phyloP scores from a whole-genome alignment of 2,113 vertebrate species.

The Rhinolophus ferrumequinum region DNA sequence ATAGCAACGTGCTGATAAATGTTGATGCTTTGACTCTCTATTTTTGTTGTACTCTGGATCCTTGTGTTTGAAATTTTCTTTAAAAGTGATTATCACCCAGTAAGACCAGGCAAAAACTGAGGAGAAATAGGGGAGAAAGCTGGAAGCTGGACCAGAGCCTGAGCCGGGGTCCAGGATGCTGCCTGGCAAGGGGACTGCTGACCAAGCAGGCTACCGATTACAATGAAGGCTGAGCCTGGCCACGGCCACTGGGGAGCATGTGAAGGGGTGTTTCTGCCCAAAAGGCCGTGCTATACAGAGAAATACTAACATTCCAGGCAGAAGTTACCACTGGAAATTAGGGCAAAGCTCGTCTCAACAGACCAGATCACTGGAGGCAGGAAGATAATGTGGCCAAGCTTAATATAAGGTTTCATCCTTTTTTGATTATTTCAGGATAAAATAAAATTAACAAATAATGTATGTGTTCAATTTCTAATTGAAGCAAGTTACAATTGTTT shows the following conservation, averaged over 20 bases:
- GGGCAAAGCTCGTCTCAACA: neutral
- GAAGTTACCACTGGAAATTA: neutral
- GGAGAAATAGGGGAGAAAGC: too few relatives aligned
- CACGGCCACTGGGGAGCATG: neutral
- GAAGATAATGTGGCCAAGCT: neutral
- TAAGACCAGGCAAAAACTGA: neutral
- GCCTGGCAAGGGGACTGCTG: neutral
- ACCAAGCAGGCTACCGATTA: neutral
- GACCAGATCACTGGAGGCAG: neutral
- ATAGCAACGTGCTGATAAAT: neutral
- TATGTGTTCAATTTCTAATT: neutral
- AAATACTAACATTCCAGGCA: neutral
- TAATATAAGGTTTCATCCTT: neutral
- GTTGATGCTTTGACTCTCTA: neutral
- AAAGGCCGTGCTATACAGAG: neutral
- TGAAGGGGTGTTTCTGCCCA: neutral
- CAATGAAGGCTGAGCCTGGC: neutral
- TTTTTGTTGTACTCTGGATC: neutral
- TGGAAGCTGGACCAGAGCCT: neutral
- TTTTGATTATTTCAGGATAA: neutral
- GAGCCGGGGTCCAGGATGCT: too few relatives aligned
- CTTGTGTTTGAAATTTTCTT: neutral
- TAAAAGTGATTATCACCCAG: neutral
- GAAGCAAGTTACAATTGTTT: constrained; percentile 10
- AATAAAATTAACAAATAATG: constrained; percentile 7